Evolutionary conservation across 1,140 invertebrate species (phyloP).

Genomic region (Pantala flavescens): DNA sequence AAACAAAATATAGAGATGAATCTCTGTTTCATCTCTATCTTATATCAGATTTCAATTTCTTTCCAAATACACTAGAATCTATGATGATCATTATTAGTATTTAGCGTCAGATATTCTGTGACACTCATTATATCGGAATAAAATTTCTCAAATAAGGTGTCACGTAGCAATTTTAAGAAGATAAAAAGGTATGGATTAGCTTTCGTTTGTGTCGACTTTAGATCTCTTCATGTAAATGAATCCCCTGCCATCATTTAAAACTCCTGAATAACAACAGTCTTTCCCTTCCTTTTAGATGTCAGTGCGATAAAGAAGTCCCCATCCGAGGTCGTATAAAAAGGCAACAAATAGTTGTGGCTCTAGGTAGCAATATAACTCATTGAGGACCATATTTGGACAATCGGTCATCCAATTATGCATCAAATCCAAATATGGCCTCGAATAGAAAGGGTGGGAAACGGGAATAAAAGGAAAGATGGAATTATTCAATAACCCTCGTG

Average conservation of each 20-base stretch:
- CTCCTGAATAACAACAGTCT: neutral
- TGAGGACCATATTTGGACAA: neutral
- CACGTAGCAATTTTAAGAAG: too few species aligned
- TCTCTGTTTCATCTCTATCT: too few species aligned
- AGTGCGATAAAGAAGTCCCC: neutral
- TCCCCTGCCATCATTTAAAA: neutral
- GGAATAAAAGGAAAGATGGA: neutral
- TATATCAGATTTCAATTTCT: too few species aligned
- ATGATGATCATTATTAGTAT: too few species aligned
- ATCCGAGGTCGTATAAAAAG: neutral
- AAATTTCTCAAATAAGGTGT: too few species aligned
- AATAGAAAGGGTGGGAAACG: neutral
- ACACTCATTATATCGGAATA: too few species aligned
- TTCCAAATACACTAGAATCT: too few species aligned
- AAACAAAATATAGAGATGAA: too few species aligned
- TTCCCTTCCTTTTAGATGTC: neutral
- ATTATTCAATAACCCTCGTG: neutral
- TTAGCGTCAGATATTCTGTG: too few species aligned
- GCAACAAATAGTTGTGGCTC: neutral
- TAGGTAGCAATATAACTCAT: neutral
- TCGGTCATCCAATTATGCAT: neutral
- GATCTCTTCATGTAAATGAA: neutral
- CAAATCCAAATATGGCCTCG: neutral
- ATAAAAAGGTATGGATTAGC: too few species aligned
- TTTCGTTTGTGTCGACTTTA: too few species aligned